phyloP scores from a whole-genome alignment of 92 coral and sea anemone genomes.

The Palythoa heliodiscus region DNA sequence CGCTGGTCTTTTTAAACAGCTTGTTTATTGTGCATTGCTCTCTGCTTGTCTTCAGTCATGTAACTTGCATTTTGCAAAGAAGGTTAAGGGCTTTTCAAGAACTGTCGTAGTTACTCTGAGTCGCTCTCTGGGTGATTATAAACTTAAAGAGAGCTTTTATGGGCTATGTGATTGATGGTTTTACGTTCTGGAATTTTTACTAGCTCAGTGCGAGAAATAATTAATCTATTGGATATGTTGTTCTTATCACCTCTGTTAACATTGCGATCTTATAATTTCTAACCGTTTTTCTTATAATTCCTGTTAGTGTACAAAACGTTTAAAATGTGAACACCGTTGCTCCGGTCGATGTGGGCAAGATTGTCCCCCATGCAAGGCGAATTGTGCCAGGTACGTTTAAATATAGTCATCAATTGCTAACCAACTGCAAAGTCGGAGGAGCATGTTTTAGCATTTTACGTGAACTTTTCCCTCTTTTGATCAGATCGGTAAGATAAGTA shows the following conservation, averaged over 20 bases:
- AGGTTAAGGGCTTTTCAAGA: neutral
- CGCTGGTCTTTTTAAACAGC: neutral
- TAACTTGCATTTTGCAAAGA: neutral
- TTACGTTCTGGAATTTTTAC: too few relatives aligned
- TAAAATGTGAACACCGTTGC: constrained; percentile 2
- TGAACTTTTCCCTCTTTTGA: too few relatives aligned
- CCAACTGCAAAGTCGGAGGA: too few relatives aligned
- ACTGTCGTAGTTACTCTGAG: too few relatives aligned
- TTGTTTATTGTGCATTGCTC: neutral
- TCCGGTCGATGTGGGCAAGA: constrained; percentile 14
- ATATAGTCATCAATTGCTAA: neutral
- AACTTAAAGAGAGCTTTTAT: too few relatives aligned
- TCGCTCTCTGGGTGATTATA: too few relatives aligned
- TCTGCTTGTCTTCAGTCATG: neutral
- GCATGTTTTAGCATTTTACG: too few relatives aligned
- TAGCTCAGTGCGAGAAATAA: too few relatives aligned
- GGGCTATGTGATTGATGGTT: too few relatives aligned
- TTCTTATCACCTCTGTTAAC: neutral
- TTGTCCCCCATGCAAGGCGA: constrained; percentile 4
- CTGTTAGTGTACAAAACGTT: constrained; percentile 9
- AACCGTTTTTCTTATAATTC: neutral
- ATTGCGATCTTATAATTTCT: neutral
- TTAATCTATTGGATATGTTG: too few relatives aligned
- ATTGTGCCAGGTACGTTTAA: constrained; percentile 4
- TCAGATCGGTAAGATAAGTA: too few relatives aligned